Conservation (phyloP, 2,888 invertebrate genomes). For the Mimas tiliae region DNA sequence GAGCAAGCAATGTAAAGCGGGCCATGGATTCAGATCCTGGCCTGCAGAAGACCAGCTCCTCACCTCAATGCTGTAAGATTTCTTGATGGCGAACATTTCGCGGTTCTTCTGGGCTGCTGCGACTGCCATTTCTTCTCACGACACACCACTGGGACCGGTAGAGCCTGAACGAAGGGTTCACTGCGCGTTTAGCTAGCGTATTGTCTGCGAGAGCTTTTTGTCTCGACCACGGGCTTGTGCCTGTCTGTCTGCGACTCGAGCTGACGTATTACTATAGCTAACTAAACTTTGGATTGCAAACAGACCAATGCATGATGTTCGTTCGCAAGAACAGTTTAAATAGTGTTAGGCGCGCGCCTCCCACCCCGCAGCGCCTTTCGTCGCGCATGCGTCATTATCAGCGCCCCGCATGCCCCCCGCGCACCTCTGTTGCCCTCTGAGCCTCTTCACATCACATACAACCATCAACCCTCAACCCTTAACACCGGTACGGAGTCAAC, state of each 20-base stretch:
- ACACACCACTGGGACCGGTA: constrained; percentile 79
- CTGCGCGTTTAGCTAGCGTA: constrained; percentile 83
- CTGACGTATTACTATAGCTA: constrained; percentile 84
- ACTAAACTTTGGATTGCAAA: constrained; percentile 88
- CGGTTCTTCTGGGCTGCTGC: constrained; percentile 97
- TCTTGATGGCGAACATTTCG: constrained; percentile 98
- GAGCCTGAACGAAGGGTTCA: constrained; percentile 81
- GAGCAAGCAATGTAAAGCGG: constrained; percentile 43
- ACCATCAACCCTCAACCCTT: constrained; percentile 40
- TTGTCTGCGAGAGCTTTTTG: constrained; percentile 81
- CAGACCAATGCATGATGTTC: constrained; percentile 88
- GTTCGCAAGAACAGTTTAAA: constrained; percentile 87
- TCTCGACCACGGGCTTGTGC: constrained; percentile 86
- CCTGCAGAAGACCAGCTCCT: constrained; percentile 69
- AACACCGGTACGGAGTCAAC: background rate
- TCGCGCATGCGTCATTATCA: constrained; percentile 86
- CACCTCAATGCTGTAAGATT: constrained; percentile 98
- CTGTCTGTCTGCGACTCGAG: constrained; percentile 84
- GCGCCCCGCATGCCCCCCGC: constrained; percentile 63
- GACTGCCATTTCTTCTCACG: constrained; percentile 90
- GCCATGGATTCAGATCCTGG: constrained; percentile 30
- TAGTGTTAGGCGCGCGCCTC: constrained; percentile 83
- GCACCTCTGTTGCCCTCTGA: constrained; percentile 37
- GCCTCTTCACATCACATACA: constrained; percentile 32
- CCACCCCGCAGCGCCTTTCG: constrained; percentile 83